Evolutionary conservation across 2,797 vertebrate species (phyloP).

Genomic region (Rhadinocentrus ornatus): DNA sequence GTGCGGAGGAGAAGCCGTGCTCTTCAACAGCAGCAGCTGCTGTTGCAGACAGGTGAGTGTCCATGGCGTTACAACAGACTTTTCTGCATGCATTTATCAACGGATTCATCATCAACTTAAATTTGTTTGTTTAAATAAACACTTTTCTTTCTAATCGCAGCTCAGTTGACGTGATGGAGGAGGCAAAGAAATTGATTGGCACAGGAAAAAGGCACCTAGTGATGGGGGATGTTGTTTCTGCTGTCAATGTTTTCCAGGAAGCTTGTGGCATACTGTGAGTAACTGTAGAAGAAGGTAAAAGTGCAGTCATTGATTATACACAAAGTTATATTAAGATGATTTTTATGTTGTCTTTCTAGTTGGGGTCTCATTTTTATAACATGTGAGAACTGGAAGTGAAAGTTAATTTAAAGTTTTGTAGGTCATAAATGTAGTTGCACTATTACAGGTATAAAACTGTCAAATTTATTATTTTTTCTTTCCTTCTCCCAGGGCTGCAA

Average conservation of each 20-base stretch:
- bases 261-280: constrained; percentile 96
- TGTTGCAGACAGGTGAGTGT: constrained; percentile 71
- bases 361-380: too few relatives aligned
- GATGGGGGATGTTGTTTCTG: constrained; percentile 94
- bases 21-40: constrained; percentile 73
- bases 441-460: too few relatives aligned
- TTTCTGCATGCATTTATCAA: background rate
- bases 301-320: too few relatives aligned
- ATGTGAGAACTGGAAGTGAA: too few relatives aligned
- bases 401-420: too few relatives aligned
- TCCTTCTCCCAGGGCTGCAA: constrained; percentile 83
- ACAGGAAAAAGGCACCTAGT: constrained; percentile 94
- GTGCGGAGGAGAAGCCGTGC: constrained; percentile 83
- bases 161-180: constrained; percentile 86
- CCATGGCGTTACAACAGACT: background rate
- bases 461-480: too few relatives aligned
- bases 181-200: constrained; percentile 94
- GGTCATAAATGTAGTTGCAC: too few relatives aligned
- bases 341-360: too few relatives aligned
- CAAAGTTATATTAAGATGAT: too few relatives aligned
- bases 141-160: constrained; percentile 29
- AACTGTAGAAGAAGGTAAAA: constrained; percentile 1
- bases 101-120: background rate
- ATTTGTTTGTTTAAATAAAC: background rate
- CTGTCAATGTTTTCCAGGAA: constrained; percentile 94